Evolutionary conservation across 2,888 invertebrate genomes (phyloP), one percentile per base, ranked within the genome.

Genomic region (Drosophila atroscutellata): DNA sequence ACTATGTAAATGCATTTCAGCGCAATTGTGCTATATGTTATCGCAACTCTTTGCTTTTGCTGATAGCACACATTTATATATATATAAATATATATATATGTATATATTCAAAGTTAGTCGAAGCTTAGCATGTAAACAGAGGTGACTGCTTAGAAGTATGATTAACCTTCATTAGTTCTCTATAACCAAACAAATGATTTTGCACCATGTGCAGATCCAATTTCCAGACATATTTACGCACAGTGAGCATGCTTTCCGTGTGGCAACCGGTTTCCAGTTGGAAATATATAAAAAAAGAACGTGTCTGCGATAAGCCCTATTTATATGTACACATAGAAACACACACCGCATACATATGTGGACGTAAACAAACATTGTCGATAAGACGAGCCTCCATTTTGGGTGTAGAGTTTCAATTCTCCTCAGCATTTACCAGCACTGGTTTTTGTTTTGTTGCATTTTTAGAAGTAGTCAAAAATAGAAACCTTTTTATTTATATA

Each of bases 301-400:
- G 45, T 45, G 45, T 63, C 34, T 60, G 57, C 80, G 63, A 80
- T 80, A 80, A 77, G 63, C 11, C 28, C 60, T 72, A 80, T 72
- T 72, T 68, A 60, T 80, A 59, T 42, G 28, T 15, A 52, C 34
- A 45, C n/a, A 54, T 6, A 24, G 7, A 54, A 15, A 36, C 28
- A 47, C 20, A 49, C 1, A 15, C 20, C 42, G 4, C 15, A 45
- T 8, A 8, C 20, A 24, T 32, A 49, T 58, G 26, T n/a, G 3
- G 13, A 13, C 26, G 37, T 50, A 49, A 28, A 42, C 60, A 55
- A 47, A 52, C 56, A 37, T 28, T 52, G 26, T 47, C 51, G 47
- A 76, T 67, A 84, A 75, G 86, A 75, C 86, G 80, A 89, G 86
- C 90, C 86, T 82, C 75, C 59, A 42, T 32, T 50, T 52, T 51